Percentiles rank a stretch among this genome's conserved stretches.
phyloP scores from a whole-genome alignment of 1,140 invertebrate genomes.

The Eriocheir sinensis region DNA sequence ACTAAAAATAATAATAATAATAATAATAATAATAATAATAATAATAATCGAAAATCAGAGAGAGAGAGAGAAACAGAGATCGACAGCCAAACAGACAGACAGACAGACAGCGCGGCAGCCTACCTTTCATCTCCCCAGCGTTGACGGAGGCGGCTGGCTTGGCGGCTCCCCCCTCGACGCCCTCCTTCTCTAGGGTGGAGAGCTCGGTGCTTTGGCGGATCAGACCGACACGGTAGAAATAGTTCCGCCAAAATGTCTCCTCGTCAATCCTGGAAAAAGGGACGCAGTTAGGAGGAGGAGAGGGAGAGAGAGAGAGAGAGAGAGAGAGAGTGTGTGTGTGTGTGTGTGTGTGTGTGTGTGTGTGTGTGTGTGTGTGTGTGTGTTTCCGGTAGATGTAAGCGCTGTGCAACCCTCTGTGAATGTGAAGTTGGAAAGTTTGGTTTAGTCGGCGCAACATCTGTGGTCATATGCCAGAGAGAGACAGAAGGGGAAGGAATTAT shows the following conservation, averaged over 20 bases:
- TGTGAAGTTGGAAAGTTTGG: too few species aligned
- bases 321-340: neutral
- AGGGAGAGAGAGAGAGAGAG: too few species aligned
- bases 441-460: too few species aligned
- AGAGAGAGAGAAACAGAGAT: neutral
- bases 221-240: slow-evolving; percentile 99
- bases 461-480: too few species aligned
- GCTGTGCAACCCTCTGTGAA: too few species aligned
- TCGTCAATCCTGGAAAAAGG: slow-evolving; percentile 93
- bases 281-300: too few species aligned
- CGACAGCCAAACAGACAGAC: neutral
- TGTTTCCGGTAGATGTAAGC: too few species aligned
- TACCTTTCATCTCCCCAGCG: slow-evolving; percentile 79
- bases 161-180: slow-evolving; percentile 79
- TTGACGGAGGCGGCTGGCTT: slow-evolving; percentile 71
- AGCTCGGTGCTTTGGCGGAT: slow-evolving; percentile 97
- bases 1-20: neutral
- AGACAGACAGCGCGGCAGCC: neutral
- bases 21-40: neutral
- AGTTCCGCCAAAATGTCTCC: slow-evolving; percentile 99
- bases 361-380: neutral
- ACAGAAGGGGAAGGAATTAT: too few species aligned
- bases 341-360: neutral
- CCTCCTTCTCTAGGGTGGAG: slow-evolving; percentile 86
- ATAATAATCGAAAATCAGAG: neutral